A percentile compares a stretch with the other conserved stretches of the same genome.
These are phyloP conservation scores for Vesta saturnalis DNA, from an alignment of 2,888 invertebrate genomes.

Conservation along the genomic window DNA sequence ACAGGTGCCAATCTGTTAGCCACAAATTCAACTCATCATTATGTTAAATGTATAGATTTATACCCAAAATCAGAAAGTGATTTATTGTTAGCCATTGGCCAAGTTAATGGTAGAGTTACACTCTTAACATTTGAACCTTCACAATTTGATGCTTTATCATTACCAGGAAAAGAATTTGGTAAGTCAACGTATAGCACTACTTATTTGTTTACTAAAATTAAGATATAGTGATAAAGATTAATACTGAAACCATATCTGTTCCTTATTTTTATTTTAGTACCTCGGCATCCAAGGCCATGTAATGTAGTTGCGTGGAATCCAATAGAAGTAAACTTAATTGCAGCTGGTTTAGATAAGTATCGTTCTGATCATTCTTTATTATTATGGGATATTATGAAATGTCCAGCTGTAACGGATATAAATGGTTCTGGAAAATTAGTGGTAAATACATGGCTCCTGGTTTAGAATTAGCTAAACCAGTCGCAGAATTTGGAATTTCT, in stretches of 20 bases:
- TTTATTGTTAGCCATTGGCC: conserved; percentile 86
- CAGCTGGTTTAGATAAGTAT: conserved; percentile 89
- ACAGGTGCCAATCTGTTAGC: conserved; percentile 76
- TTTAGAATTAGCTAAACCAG: conserved; percentile 68
- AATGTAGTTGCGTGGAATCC: conserved; percentile 91
- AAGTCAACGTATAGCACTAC: too few species aligned
- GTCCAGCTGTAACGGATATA: conserved; percentile 55
- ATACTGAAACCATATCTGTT: too few species aligned
- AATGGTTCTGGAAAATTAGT: conserved; percentile 49
- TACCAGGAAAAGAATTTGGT: conserved; percentile 84
- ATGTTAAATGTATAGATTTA: conserved; percentile 88
- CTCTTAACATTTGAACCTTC: conserved; percentile 80
- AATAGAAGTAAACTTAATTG: conserved; percentile 81
- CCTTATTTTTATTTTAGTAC: conserved; percentile 71
- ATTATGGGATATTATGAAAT: conserved; percentile 84
- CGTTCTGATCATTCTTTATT: conserved; percentile 88
- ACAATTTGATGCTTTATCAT: conserved; percentile 71
- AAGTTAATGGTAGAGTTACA: conserved; percentile 88
- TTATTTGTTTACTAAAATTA: neutral
- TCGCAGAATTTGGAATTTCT: conserved; percentile 82
- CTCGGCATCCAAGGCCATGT: conserved; percentile 86
- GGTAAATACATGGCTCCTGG: conserved; percentile 61
- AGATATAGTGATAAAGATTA: neutral
- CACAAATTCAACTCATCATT: conserved; percentile 78
- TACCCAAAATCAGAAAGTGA: conserved; percentile 81